Base-by-base conservation (phyloP, 2,888 invertebrate genomes). In the Pseudococcus longispinus region DNA sequence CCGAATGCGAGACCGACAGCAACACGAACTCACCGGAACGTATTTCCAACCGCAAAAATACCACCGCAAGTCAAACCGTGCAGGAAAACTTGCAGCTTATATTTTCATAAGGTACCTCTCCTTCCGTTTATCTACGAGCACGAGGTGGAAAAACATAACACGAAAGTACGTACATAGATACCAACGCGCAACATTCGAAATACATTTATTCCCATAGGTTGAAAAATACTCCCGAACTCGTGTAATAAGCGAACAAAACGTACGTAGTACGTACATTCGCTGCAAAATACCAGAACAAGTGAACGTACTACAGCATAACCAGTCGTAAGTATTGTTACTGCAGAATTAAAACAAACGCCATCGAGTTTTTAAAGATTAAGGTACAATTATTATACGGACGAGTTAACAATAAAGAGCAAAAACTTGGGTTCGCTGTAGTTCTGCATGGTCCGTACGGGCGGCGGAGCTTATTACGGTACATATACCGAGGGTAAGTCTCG, bases 291-390 rank as follows among this genome's bases (percentile, higher is more conserved):
- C 8, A 18, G 23, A 9, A 55, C n/a, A n/a, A n/a, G 3, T 55
- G n/a, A 5, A 37, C 15, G 8, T 55, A n/a, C n/a, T 46, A 13
- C 44, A 46, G 13, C 44, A 37, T 46, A n/a, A 13, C 44, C 44
- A 46, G 60, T 60, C 60, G 26, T 65, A 29, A 70, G 32, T 29
- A 29, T 70, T 32, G 26, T 32, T 18, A 29, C 18, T 29, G 70
- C 5, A 29, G 60, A 60, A 60, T 60, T 60, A 60, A 70, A 70
- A 29, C 15, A 29, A 18, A 80, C 77, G 42, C 77, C 77, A 80
- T 80, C 37, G 37, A 80, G 77, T 42, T 80, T 80, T 80, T 80
- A 80, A 80, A 80, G 77, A 80, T 80, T 80, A 80, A 80, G 77
- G 77, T 80, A 80, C 29, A 42, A 80, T 80, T 80, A 80, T 80